These are phyloP conservation scores for Augiades crinisus DNA, from an alignment of 2,888 invertebrate species.

Conservation along the genomic window DNA sequence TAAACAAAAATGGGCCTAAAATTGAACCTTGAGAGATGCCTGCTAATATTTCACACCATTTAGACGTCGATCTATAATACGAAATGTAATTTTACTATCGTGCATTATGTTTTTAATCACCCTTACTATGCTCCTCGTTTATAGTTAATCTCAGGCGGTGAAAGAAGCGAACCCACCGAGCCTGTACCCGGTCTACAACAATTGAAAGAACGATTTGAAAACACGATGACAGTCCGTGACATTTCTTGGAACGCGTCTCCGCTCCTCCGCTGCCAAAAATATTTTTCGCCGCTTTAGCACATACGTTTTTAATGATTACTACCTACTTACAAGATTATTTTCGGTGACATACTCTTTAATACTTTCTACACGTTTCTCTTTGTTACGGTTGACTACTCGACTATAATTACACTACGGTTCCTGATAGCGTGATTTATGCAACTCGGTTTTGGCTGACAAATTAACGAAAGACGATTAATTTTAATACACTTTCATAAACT, in stretches of 20 bases:
- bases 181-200: constrained; percentile 41
- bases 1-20: too few relatives aligned
- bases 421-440: constrained; percentile 20
- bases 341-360: constrained; percentile 13
- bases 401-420: constrained; percentile 17
- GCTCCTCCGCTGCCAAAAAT: constrained; percentile 13
- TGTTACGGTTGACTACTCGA: constrained; percentile 20
- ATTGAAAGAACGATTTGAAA: constrained; percentile 57
- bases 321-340: constrained; percentile 24
- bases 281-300: constrained; percentile 15
- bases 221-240: constrained; percentile 54
- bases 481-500: too few relatives aligned
- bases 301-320: constrained; percentile 18
- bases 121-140: too few relatives aligned
- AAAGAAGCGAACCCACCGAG: background rate
- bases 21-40: too few relatives aligned
- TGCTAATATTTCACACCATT: too few relatives aligned
- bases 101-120: too few relatives aligned
- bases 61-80: too few relatives aligned
- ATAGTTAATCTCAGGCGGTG: background rate
- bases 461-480: constrained; percentile 1
- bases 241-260: constrained; percentile 22
- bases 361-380: constrained; percentile 25
- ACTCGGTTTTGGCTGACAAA: constrained; percentile 1
- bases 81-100: too few relatives aligned